Conservation (phyloP, 2,888 invertebrate genomes). For the Helleia helle region DNA sequence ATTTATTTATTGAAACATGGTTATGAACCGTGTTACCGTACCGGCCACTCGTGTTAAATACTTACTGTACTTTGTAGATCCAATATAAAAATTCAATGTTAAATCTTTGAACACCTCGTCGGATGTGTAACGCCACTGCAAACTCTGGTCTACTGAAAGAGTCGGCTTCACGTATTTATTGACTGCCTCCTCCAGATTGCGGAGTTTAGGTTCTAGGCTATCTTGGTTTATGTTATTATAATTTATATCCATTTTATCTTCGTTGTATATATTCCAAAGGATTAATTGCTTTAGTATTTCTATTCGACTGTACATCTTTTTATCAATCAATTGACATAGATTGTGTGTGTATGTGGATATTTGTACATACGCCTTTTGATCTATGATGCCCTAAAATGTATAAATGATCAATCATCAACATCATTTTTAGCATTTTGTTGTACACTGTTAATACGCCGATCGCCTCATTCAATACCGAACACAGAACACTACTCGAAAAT, state of each 20-base stretch:
- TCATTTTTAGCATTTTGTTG: too few species aligned
- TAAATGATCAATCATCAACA: too few species aligned
- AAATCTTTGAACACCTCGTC: constrained; percentile 37
- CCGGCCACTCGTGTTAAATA: too few species aligned
- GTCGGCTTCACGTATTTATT: constrained; percentile 52
- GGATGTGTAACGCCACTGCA: constrained; percentile 42
- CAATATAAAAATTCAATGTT: constrained; percentile 40
- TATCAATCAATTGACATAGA: not conserved
- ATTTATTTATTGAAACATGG: too few species aligned
- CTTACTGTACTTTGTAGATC: constrained; percentile 55
- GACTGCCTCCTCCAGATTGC: constrained; percentile 32
- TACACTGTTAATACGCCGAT: too few species aligned
- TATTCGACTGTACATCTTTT: not conserved
- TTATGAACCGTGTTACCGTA: too few species aligned
- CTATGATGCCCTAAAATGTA: not conserved
- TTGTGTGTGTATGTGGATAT: not conserved
- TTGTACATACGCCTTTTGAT: not conserved
- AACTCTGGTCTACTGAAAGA: constrained; percentile 42
- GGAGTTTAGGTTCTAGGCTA: constrained; percentile 38
- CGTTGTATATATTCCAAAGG: constrained; percentile 27
- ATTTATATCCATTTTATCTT: constrained; percentile 37
- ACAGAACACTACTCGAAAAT: too few species aligned
- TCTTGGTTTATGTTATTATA: constrained; percentile 50
- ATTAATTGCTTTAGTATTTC: not conserved
- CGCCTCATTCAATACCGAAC: too few species aligned